Conservation (phyloP, 64 coral and sea anemone genomes). For the Platygyra sinensis region DNA sequence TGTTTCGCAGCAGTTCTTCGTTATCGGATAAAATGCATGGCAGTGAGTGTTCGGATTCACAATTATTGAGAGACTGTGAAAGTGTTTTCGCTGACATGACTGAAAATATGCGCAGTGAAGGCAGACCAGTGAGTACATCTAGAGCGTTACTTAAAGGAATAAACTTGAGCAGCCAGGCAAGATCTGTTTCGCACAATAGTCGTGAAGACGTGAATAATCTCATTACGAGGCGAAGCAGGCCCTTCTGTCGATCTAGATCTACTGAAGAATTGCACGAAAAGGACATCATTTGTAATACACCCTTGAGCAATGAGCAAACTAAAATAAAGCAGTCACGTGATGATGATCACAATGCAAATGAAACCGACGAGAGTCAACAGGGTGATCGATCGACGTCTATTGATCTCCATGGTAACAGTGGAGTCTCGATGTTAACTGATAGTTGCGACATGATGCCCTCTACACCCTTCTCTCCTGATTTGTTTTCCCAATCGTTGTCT, state of each 20-base stretch:
- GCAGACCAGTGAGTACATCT: background rate
- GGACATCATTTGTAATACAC: background rate
- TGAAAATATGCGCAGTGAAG: background rate
- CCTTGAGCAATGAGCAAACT: background rate
- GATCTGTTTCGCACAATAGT: background rate
- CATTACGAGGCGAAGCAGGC: background rate
- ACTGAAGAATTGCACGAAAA: background rate
- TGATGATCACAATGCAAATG: background rate
- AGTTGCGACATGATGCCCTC: background rate
- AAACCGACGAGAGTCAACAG: background rate
- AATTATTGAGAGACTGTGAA: background rate
- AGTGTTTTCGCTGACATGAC: background rate
- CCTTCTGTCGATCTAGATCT: background rate
- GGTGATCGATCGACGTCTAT: background rate
- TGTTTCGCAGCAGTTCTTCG: background rate
- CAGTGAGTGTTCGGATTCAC: background rate
- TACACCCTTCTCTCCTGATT: background rate
- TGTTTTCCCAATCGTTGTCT: conserved; percentile 21
- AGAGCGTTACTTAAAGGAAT: background rate
- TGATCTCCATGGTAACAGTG: background rate
- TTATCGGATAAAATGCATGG: background rate
- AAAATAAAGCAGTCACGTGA: background rate
- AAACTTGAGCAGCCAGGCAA: background rate
- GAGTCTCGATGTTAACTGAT: background rate
- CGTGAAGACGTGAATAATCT: background rate